Conservation (phyloP, 2,797 vertebrate species). For the Erithacus rubecula region DNA sequence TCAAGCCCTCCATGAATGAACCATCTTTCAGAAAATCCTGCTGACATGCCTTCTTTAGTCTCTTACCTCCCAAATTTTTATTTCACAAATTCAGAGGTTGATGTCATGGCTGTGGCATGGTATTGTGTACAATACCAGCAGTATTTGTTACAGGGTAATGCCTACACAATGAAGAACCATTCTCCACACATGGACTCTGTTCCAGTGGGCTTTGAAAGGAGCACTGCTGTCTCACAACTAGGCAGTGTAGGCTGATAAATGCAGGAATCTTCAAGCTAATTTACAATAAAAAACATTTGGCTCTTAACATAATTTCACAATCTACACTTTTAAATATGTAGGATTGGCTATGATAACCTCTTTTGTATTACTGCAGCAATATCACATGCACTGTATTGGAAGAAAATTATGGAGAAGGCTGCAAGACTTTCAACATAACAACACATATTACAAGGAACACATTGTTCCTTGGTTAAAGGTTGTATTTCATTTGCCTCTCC, state of each 20-base stretch:
- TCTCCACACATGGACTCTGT: not conserved
- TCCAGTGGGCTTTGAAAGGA: not conserved
- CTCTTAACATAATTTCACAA: not conserved
- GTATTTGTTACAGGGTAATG: not conserved
- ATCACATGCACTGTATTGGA: not conserved
- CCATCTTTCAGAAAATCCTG: not conserved
- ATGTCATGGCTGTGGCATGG: fast-evolving
- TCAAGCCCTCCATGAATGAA: not conserved
- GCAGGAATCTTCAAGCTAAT: not conserved
- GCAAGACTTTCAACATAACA: not conserved
- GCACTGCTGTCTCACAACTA: not conserved
- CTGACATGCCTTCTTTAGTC: not conserved
- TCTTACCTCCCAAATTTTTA: not conserved
- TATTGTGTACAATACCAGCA: not conserved
- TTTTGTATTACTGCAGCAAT: not conserved
- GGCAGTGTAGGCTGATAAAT: not conserved
- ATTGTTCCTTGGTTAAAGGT: not conserved
- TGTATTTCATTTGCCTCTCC: not conserved
- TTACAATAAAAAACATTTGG: not conserved
- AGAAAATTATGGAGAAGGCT: not conserved
- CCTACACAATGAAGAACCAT: not conserved
- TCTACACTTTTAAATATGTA: not conserved
- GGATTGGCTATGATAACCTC: not conserved
- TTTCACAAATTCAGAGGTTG: not conserved
- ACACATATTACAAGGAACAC: not conserved